Conservation (phyloP, 2,113 vertebrate genomes). For the Balaenoptera acutorostrata region DNA sequence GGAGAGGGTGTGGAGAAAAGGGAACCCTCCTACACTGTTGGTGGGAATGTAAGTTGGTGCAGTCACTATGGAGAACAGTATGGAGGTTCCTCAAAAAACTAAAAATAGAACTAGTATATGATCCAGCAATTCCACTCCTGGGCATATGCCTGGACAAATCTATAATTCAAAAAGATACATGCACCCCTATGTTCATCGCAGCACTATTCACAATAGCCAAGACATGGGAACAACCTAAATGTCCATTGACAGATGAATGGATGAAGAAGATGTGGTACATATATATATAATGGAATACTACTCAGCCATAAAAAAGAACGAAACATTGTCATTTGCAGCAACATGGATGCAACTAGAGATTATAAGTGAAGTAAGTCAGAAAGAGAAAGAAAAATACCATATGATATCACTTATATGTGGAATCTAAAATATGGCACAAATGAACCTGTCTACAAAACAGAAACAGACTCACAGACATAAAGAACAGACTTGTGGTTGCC, state of each 20-base stretch:
- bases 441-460: background rate
- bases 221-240: background rate
- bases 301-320: background rate
- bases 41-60: background rate
- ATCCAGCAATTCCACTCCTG: background rate
- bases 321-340: background rate
- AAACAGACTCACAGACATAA: background rate
- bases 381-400: background rate
- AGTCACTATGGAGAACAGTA: background rate
- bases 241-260: background rate
- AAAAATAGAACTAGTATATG: background rate
- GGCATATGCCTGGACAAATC: background rate
- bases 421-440: background rate
- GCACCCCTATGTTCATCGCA: background rate
- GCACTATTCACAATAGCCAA: background rate
- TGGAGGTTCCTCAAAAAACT: background rate
- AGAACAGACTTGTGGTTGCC: background rate
- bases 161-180: background rate
- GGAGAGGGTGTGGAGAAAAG: background rate
- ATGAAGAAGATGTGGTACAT: background rate
- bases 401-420: background rate
- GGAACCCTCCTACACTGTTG: background rate
- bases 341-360: background rate
- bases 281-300: background rate
- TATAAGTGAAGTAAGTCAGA: background rate